A percentile compares a stretch with the other conserved stretches of the same genome.
phyloP scores from a whole-genome alignment of 1,140 invertebrate species.

The Heliconius himera region DNA sequence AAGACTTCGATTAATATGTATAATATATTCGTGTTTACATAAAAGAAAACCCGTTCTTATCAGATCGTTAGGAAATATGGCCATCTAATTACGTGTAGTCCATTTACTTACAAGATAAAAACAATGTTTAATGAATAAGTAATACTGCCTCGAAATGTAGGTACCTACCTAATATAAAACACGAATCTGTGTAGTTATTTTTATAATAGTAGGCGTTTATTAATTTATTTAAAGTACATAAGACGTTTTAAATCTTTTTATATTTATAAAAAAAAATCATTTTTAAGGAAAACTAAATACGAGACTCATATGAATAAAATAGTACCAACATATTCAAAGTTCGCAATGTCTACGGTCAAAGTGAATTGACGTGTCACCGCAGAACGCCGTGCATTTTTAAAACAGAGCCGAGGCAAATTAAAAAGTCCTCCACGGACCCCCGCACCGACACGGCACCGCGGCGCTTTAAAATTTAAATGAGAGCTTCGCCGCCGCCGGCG shows the following conservation, averaged over 20 bases:
- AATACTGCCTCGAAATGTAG: neutral
- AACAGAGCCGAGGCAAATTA: constrained; percentile 74
- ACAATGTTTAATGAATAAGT: constrained; percentile 11
- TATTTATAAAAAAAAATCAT: neutral
- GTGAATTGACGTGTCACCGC: constrained; percentile 78
- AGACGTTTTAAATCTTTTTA: neutral
- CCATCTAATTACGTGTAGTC: constrained; percentile 13
- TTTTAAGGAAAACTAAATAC: neutral
- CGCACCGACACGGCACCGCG: constrained; percentile 55
- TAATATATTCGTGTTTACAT: constrained; percentile 24
- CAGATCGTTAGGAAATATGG: constrained; percentile 13
- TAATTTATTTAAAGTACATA: neutral
- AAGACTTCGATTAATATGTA: constrained; percentile 2
- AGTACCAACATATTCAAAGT: constrained; percentile 28
- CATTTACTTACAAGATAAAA: constrained; percentile 22
- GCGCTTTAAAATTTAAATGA: constrained; percentile 82
- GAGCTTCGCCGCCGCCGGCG: constrained; percentile 69
- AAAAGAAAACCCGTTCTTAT: constrained; percentile 29
- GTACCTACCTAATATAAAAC: neutral
- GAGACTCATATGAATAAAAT: constrained; percentile 19
- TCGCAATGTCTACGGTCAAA: constrained; percentile 56
- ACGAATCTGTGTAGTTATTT: neutral
- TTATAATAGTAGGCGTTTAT: neutral
- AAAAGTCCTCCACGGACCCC: constrained; percentile 75
- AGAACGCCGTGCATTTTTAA: constrained; percentile 77